phyloP scores from a whole-genome alignment of 2,797 vertebrate species.

The Staurois parvus region DNA sequence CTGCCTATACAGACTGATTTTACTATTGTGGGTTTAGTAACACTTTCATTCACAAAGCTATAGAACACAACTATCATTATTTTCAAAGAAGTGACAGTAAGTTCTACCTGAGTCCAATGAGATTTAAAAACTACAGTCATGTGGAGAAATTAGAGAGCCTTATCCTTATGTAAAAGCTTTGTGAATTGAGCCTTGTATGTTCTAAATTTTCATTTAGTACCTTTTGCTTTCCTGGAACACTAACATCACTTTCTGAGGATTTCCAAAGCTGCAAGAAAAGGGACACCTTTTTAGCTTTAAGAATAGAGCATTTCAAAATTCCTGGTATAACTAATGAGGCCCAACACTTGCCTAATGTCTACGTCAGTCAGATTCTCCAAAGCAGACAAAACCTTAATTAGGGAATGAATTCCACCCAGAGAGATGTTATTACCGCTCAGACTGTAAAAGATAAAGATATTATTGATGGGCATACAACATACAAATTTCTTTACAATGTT shows the following conservation, averaged over 20 bases:
- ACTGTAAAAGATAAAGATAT: slow-evolving; percentile 70
- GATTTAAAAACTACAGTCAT: no score
- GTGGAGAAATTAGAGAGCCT: no score
- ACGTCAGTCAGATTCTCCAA: slow-evolving; percentile 70
- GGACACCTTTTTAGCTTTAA: not conserved
- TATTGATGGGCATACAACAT: no score
- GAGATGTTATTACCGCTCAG: slow-evolving; percentile 79
- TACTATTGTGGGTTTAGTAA: no score
- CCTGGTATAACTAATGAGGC: not conserved
- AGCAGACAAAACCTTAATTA: slow-evolving; percentile 74
- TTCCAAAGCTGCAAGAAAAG: slow-evolving; percentile 74
- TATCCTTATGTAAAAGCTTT: no score
- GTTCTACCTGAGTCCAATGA: no score
- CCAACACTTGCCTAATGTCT: slow-evolving; percentile 77
- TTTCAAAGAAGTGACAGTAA: no score
- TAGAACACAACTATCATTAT: no score
- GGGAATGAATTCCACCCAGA: slow-evolving; percentile 72
- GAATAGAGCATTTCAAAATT: not conserved
- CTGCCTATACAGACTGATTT: no score
- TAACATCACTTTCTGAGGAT: slow-evolving; percentile 68
- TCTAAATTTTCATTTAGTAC: slow-evolving; percentile 68
- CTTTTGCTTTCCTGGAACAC: slow-evolving; percentile 73
- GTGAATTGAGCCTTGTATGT: not conserved
- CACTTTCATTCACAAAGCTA: no score
- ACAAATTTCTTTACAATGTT: not conserved